Percentiles rank a stretch among this genome's conserved stretches.
These are phyloP conservation scores for Drosophila oshimai DNA, from an alignment of 1,140 invertebrate genomes.

Conservation along the genomic window DNA sequence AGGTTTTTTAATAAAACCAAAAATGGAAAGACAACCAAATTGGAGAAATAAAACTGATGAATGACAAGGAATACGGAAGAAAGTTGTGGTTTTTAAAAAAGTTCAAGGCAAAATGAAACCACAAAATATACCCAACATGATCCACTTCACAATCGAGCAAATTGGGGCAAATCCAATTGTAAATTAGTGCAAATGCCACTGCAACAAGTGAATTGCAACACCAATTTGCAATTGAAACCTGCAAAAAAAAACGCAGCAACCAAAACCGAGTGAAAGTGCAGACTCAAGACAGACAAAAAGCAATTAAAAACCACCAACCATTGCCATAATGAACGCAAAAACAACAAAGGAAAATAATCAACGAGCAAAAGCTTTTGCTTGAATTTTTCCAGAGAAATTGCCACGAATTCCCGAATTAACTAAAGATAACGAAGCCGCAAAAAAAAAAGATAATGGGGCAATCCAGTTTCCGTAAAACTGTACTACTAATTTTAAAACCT, in stretches of 20 bases:
- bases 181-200: not conserved
- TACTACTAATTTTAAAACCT: not conserved
- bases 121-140: not conserved
- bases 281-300: conserved; percentile 6
- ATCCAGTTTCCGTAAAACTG: conserved; percentile 1
- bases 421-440: not conserved
- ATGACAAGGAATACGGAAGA: not conserved
- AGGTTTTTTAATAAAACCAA: conserved; percentile 34
- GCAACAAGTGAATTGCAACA: conserved; percentile 38
- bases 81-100: conserved; percentile 3
- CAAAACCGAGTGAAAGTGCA: conserved; percentile 32
- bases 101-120: not conserved
- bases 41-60: not conserved
- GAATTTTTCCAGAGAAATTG: conserved; percentile 11
- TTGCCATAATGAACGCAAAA: conserved; percentile 4
- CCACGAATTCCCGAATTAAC: not conserved
- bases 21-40: conserved; percentile 1
- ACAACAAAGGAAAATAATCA: conserved; percentile 14
- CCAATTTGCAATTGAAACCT: not conserved
- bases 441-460: not conserved
- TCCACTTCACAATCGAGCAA: conserved; percentile 2
- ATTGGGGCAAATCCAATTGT: conserved; percentile 7
- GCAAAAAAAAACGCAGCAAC: conserved; percentile 8
- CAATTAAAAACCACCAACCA: conserved; percentile 31
- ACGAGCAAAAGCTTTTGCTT: conserved; percentile 7